Evolutionary conservation across 2,888 invertebrate species (phyloP), one percentile per base, ranked within the genome.

Genomic region (Drosophila pseudotakahashii): DNA sequence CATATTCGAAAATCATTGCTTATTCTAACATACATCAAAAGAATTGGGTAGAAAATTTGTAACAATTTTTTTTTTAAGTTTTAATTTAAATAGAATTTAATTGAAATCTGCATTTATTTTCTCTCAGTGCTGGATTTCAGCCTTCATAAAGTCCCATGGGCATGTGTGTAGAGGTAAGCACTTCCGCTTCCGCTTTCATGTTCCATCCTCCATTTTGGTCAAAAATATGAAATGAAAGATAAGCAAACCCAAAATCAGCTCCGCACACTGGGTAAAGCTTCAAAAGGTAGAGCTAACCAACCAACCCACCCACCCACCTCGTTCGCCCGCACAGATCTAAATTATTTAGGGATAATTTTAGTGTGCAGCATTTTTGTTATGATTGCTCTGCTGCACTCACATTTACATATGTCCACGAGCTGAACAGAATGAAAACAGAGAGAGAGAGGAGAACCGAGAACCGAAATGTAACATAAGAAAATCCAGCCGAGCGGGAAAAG

Each of bases 261-360:
- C 11, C 32, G 16, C 41, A 36, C 16, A 48, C 13, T 26, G 26
- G 26, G 2, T n/a, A 26, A 34, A 32, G 48, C 32, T 44, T 39
- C 36, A 55, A 67, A 55, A 55, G 66, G 67, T 55, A 73, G 66
- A 55, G 53, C 61, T 64, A 54, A 55, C 26, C 23, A 23, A 0
- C 62, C 42, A 39, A 14, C 50, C 1, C 19, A 54, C 58, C 30
- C 26, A 26, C 7, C 62, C 42, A 41, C 16, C 50, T 37, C 16
- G 36, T 41, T 3, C 32, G 47, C 23, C 42, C 48, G 16, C 54
- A 58, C 37, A 70, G 77, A 77, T 67, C 84, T 86, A 87, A 86
- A 82, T 82, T 84, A 82, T 82, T 82, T 84, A 87, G 76, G 84
- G 81, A 82, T 82, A 87, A 84, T 87, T 87, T 82, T 81, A 79